phyloP scores from a whole-genome alignment of 2,113 vertebrate genomes.

The Nibea albiflora region DNA sequence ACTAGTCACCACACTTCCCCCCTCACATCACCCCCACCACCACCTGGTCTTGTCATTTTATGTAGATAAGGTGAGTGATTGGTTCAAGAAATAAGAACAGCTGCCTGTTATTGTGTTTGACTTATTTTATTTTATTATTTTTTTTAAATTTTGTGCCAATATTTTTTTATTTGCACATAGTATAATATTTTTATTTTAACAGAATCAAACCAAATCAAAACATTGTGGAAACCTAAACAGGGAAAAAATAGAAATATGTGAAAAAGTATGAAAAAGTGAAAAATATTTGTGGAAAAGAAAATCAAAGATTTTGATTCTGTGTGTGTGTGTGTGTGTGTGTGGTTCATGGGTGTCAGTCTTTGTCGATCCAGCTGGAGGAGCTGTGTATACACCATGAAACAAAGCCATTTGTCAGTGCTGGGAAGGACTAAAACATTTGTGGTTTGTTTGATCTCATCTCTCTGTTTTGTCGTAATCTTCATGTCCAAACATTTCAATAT shows the following conservation, averaged over 20 bases:
- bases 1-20: not conserved
- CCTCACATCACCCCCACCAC: constrained; percentile 16
- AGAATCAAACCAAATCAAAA: not conserved
- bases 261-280: not conserved
- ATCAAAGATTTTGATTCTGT: not conserved
- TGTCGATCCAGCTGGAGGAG: constrained; percentile 78
- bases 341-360: constrained; percentile 51
- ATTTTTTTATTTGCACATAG: not conserved
- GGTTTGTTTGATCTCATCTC: not conserved
- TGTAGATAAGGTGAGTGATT: constrained; percentile 29
- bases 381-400: constrained; percentile 58
- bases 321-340: not conserved
- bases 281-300: not conserved
- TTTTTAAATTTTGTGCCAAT: not conserved
- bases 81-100: not conserved
- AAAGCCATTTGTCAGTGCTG: not conserved
- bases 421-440: not conserved
- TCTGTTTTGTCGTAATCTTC: constrained; percentile 1
- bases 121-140: not conserved
- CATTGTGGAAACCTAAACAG: too few relatives aligned
- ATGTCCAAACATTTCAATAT: not conserved
- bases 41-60: constrained; percentile 67
- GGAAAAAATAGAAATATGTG: too few relatives aligned
- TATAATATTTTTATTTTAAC: not conserved
- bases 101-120: too few relatives aligned